Percentiles rank a stretch among this genome's conserved stretches.
phyloP scores from a whole-genome alignment of 2,797 vertebrate genomes.

The Paratrypauchen microcephalus region DNA sequence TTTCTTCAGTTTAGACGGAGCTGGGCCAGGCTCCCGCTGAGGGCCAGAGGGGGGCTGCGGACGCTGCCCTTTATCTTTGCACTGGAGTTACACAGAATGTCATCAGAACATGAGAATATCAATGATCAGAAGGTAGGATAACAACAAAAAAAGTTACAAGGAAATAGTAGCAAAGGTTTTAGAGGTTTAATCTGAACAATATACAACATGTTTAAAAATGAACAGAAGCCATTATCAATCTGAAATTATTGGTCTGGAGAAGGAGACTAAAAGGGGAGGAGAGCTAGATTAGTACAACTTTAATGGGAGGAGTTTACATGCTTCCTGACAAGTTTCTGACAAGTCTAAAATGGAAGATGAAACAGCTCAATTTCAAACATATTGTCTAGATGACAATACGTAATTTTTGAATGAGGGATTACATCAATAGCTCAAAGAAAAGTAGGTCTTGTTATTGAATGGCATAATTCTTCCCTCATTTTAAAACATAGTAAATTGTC shows the following conservation, averaged over 20 bases:
- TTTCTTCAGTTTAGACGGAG: neutral
- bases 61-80: conserved; percentile 1
- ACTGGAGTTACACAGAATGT: conserved; percentile 38
- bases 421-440: neutral
- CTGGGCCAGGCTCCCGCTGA: conserved; percentile 11
- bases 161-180: conserved; percentile 15
- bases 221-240: neutral
- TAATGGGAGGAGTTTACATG: neutral
- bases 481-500: neutral
- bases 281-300: neutral
- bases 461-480: neutral
- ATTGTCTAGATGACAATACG: no score
- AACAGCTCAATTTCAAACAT: neutral
- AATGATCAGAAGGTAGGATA: conserved; percentile 18
- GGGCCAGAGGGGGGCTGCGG: neutral
- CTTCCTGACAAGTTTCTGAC: no score
- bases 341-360: neutral
- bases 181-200: neutral
- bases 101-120: conserved; percentile 22
- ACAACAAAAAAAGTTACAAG: conserved; percentile 37
- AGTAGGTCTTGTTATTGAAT: no score
- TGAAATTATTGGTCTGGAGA: neutral
- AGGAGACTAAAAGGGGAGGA: neutral
- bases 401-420: neutral
- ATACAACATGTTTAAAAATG: neutral